These are phyloP conservation scores for Melanostoma scalare DNA, from an alignment of 2,888 invertebrate species.

Conservation along the genomic window DNA sequence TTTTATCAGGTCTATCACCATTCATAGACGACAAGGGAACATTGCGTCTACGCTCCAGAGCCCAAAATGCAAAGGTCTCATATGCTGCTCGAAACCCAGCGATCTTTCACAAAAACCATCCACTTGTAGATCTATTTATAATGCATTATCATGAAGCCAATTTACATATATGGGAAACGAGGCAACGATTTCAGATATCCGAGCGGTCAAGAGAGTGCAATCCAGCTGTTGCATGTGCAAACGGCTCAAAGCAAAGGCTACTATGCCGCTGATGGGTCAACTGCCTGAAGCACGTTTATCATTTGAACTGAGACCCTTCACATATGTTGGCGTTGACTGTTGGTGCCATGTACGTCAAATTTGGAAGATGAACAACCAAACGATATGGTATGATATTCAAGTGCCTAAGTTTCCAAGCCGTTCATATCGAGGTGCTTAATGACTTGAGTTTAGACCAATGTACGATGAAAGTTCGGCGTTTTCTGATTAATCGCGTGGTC, in stretches of 20 bases:
- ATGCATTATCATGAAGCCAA: constrained; percentile 23
- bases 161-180: constrained; percentile 3
- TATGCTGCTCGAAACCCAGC: constrained; percentile 18
- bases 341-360: no score
- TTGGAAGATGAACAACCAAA: constrained; percentile 14
- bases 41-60: constrained; percentile 16
- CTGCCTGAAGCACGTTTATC: constrained; percentile 4
- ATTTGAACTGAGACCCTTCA: constrained; percentile 9
- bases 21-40: constrained; percentile 27
- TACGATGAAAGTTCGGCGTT: neutral
- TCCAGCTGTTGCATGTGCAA: constrained; percentile 11
- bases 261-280: constrained; percentile 12
- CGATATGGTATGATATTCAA: constrained; percentile 37
- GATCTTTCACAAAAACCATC: constrained; percentile 15
- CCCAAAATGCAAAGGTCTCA: neutral
- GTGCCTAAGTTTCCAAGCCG: constrained; percentile 17
- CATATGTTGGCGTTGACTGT: constrained; percentile 24
- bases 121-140: constrained; percentile 4
- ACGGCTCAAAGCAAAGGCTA: neutral
- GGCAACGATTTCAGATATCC: constrained; percentile 17
- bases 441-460: constrained; percentile 28
- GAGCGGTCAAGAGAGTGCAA: constrained; percentile 1
- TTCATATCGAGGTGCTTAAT: constrained; percentile 24
- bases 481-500: constrained; percentile 17
- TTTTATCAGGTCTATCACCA: constrained; percentile 5